A percentile compares a stretch with the other conserved stretches of the same genome.
phyloP scores from a whole-genome alignment of 2,113 vertebrate species.

The Esox niger region DNA sequence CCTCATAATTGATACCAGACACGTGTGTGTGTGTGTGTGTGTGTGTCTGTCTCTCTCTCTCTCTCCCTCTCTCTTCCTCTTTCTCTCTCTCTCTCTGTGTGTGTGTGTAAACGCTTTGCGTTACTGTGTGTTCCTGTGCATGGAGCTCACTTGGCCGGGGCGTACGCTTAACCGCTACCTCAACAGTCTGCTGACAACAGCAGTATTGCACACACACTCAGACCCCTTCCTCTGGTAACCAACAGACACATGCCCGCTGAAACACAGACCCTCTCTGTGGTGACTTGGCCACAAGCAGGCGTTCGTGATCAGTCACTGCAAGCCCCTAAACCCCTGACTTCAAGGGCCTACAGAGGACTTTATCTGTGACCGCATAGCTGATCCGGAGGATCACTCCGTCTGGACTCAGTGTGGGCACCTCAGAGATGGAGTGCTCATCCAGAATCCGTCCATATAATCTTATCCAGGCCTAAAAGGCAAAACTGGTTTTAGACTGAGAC shows the following conservation, averaged over 20 bases:
- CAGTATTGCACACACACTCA: slow-evolving; percentile 36
- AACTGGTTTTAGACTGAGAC: too few species aligned
- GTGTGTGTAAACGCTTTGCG: slow-evolving; percentile 31
- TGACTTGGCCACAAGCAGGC: slow-evolving; percentile 43
- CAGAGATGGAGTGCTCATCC: too few species aligned
- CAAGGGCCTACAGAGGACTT: background rate
- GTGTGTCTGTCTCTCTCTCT: slow-evolving; percentile 17
- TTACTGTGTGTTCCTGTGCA: slow-evolving; percentile 30
- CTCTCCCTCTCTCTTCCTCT: slow-evolving; percentile 32
- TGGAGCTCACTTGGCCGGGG: slow-evolving; percentile 50
- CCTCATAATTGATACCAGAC: slow-evolving; percentile 73
- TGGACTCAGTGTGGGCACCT: too few species aligned
- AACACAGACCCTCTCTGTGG: slow-evolving; percentile 11
- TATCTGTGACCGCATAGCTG: background rate
- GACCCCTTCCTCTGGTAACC: background rate
- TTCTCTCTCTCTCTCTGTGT: slow-evolving; percentile 13
- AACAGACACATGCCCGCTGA: slow-evolving; percentile 2
- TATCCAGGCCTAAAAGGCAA: too few species aligned
- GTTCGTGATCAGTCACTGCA: slow-evolving; percentile 14
- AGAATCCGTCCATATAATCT: too few species aligned
- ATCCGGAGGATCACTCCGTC: background rate
- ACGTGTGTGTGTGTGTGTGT: slow-evolving; percentile 7
- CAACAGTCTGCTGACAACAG: slow-evolving; percentile 42
- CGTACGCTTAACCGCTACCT: slow-evolving; percentile 52
- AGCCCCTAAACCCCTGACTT: background rate